Percentiles rank a stretch among this genome's conserved stretches.
phyloP scores from a whole-genome alignment of 1,140 invertebrate species.

The Hetaerina americana region DNA sequence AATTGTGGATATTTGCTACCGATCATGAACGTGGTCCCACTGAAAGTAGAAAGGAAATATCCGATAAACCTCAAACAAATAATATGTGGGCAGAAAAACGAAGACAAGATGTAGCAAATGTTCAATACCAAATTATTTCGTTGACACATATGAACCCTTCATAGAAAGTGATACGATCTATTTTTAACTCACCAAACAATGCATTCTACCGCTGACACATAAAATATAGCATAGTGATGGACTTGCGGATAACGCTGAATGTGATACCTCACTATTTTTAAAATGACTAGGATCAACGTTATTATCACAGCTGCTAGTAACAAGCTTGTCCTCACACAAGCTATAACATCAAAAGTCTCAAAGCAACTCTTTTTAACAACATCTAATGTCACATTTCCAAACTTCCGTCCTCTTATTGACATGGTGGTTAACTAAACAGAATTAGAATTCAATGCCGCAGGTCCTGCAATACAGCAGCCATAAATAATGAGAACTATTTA shows the following conservation, averaged over 20 bases:
- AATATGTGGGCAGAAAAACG: too few species aligned
- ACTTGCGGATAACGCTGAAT: constrained; percentile 32
- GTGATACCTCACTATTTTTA: constrained; percentile 35
- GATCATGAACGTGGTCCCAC: constrained; percentile 34
- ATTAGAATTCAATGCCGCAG: too few species aligned
- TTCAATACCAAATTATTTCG: too few species aligned
- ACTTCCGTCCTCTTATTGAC: constrained; percentile 21
- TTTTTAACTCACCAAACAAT: constrained; percentile 30
- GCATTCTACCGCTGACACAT: constrained; percentile 33
- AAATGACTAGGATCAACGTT: constrained; percentile 31
- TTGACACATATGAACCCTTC: too few species aligned
- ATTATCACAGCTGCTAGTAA: constrained; percentile 29
- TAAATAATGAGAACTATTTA: too few species aligned
- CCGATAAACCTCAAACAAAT: too few species aligned
- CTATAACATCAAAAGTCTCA: constrained; percentile 30
- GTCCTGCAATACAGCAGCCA: too few species aligned
- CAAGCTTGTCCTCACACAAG: constrained; percentile 35
- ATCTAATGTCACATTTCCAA: constrained; percentile 30
- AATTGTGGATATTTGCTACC: constrained; percentile 31
- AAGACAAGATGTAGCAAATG: too few species aligned
- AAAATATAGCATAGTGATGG: constrained; percentile 40
- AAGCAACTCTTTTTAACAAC: constrained; percentile 34
- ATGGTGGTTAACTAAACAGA: constrained; percentile 9
- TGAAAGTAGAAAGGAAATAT: constrained; percentile 26
- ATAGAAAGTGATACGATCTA: too few species aligned